A percentile compares a stretch with the other conserved stretches of the same genome.
Evolutionary conservation across 2,797 vertebrate genomes (phyloP).

Genomic region (Loris lydekkerianus): DNA sequence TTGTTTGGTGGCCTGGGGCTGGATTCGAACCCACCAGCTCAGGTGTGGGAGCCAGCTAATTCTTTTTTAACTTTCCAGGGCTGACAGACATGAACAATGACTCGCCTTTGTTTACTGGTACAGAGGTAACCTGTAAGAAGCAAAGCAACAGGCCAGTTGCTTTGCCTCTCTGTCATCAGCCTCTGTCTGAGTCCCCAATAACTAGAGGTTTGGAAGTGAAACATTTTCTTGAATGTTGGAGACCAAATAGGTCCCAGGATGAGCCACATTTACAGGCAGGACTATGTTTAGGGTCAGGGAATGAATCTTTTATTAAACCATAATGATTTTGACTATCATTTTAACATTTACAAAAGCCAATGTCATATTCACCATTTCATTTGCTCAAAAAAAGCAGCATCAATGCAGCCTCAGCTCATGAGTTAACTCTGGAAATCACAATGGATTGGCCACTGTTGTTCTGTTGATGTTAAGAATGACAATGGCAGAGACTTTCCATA

Average conservation of each 20-base stretch:
- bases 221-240: neutral
- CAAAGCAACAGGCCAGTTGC: neutral
- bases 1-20: no score
- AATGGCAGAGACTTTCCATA: neutral
- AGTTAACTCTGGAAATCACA: neutral
- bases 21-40: no score
- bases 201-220: neutral
- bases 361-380: neutral
- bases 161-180: neutral
- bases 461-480: neutral
- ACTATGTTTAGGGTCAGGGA: neutral
- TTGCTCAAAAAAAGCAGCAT: slow-evolving; percentile 20
- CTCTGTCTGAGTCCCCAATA: neutral
- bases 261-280: neutral
- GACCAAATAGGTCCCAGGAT: neutral
- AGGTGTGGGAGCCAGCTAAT: no score
- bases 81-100: neutral
- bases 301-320: neutral
- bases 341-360: neutral
- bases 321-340: neutral
- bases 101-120: neutral
- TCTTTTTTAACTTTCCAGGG: neutral
- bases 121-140: neutral
- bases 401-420: neutral
- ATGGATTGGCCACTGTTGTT: neutral